Conservation (phyloP, 2,888 invertebrate genomes). For the Pinctada fucata region DNA sequence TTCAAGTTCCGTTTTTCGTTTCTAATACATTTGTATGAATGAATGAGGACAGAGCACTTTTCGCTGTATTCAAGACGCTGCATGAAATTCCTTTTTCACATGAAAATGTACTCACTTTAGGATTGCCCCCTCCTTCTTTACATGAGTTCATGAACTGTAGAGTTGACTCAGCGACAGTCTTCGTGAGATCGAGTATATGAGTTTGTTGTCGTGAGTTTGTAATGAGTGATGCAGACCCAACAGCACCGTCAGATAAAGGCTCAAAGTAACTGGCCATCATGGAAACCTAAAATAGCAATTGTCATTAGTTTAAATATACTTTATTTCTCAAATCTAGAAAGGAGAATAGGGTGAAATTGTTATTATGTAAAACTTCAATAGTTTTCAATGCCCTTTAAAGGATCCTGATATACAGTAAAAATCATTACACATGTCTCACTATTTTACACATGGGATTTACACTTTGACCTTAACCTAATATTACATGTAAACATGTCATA, state of each 20-base stretch:
- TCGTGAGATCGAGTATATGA: slow-evolving; percentile 91
- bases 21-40: no score
- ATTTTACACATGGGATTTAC: no score
- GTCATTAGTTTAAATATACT: no score
- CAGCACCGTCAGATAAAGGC: slow-evolving; percentile 88
- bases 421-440: no score
- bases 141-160: slow-evolving; percentile 89
- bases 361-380: not conserved
- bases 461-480: no score
- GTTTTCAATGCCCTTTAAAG: not conserved
- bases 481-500: no score
- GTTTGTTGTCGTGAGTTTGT: slow-evolving; percentile 92
- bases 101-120: slow-evolving; percentile 80
- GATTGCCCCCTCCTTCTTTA: slow-evolving; percentile 95
- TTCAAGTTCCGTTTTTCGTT: no score
- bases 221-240: slow-evolving; percentile 88
- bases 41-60: no score
- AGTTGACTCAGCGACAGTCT: slow-evolving; percentile 96
- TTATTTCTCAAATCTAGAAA: no score
- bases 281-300: slow-evolving; percentile 59
- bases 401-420: no score
- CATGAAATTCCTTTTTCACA: no score
- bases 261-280: slow-evolving; percentile 82
- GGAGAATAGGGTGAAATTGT: not conserved
- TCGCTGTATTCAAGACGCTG: no score